Percentiles rank a stretch among this genome's conserved stretches.
Evolutionary conservation across 1,140 invertebrate species (phyloP).

Genomic region (Drosophila dunni): DNA sequence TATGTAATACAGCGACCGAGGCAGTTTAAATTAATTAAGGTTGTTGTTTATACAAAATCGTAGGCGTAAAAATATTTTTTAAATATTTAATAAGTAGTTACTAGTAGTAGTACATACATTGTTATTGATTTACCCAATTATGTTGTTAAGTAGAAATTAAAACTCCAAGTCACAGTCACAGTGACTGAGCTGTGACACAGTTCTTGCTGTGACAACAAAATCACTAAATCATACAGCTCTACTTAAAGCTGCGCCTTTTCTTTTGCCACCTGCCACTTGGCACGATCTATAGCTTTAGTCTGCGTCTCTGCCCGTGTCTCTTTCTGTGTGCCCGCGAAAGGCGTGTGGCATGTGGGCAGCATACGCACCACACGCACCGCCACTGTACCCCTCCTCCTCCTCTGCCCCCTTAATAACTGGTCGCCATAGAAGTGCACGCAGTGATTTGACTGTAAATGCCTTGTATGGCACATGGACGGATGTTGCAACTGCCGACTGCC

Average conservation of each 20-base stretch:
- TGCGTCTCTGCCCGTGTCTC: slow-evolving; percentile 33
- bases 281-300: neutral
- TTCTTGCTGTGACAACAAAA: too few relatives aligned
- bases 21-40: too few relatives aligned
- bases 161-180: too few relatives aligned
- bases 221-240: neutral
- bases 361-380: slow-evolving; percentile 26
- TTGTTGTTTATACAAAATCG: too few relatives aligned
- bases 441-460: slow-evolving; percentile 2
- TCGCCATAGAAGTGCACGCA: neutral
- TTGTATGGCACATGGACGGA: slow-evolving; percentile 63
- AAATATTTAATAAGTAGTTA: too few relatives aligned
- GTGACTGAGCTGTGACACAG: too few relatives aligned
- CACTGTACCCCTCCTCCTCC: neutral
- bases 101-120: too few relatives aligned
- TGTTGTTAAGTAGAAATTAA: too few relatives aligned
- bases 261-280: slow-evolving; percentile 9
- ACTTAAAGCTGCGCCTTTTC: slow-evolving; percentile 5
- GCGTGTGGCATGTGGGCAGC: slow-evolving; percentile 51
- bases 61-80: too few relatives aligned
- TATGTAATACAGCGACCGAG: too few relatives aligned
- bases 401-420: neutral
- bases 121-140: too few relatives aligned
- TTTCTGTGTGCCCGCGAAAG: slow-evolving; percentile 63
- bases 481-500: slow-evolving; percentile 49